Evolutionary conservation across 92 coral and sea anemone genomes (phyloP).

Genomic region (Isaurus tuberculatus): DNA sequence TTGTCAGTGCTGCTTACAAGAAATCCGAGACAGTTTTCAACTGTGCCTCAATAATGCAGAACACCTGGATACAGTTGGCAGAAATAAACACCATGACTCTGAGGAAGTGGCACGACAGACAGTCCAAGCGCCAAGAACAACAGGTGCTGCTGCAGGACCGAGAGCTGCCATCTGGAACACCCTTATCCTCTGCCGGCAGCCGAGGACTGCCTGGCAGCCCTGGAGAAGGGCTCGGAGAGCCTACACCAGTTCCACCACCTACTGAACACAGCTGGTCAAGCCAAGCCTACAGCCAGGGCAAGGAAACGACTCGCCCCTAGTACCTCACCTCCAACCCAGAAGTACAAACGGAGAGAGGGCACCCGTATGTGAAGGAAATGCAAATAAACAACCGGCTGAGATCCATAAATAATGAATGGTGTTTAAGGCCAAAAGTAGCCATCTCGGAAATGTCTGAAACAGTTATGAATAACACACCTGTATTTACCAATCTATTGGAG

Average conservation of each 20-base stretch:
- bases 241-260: slow-evolving; percentile 9
- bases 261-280: slow-evolving; percentile 38
- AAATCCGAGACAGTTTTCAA: slow-evolving; percentile 5
- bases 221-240: neutral
- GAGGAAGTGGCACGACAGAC: slow-evolving; percentile 32
- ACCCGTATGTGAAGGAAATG: neutral
- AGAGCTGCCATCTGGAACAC: neutral
- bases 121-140: slow-evolving; percentile 29
- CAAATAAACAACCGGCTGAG: neutral
- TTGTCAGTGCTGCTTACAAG: slow-evolving; percentile 18
- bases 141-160: slow-evolving; percentile 34
- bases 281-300: neutral
- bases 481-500: too few relatives aligned
- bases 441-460: too few relatives aligned
- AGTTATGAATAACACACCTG: too few relatives aligned
- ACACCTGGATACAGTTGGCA: slow-evolving; percentile 43
- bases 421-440: too few relatives aligned
- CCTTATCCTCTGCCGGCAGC: slow-evolving; percentile 5
- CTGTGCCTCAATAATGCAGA: slow-evolving; percentile 17
- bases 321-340: too few relatives aligned
- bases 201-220: neutral
- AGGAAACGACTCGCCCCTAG: too few relatives aligned
- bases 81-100: slow-evolving; percentile 36
- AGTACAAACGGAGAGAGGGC: neutral
- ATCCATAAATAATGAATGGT: too few relatives aligned